Evolutionary conservation across 2,888 invertebrate species (phyloP).

Genomic region (Drosophila birchii): DNA sequence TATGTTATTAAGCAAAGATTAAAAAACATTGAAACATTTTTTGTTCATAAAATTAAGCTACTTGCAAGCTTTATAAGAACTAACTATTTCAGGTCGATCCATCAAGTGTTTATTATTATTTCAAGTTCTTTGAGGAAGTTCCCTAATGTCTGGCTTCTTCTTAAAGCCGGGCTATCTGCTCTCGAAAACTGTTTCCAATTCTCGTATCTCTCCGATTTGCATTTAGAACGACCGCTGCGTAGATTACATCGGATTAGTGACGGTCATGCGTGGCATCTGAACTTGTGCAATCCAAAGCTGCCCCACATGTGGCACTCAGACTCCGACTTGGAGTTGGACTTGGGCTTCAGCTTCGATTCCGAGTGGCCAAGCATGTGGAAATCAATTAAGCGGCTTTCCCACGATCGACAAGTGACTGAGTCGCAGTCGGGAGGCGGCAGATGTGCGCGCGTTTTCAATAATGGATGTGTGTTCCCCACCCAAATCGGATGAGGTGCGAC

Average conservation of each 20-base stretch:
- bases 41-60: no score
- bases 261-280: slow-evolving; percentile 65
- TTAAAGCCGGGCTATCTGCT: background rate
- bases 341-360: slow-evolving; percentile 1
- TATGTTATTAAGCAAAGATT: background rate
- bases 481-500: slow-evolving; percentile 9
- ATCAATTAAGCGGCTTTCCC: slow-evolving; percentile 84
- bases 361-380: slow-evolving; percentile 80
- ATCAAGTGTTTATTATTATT: background rate
- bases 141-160: background rate
- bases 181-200: background rate
- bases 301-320: slow-evolving; percentile 55
- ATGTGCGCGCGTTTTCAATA: slow-evolving; percentile 15
- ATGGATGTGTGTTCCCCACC: background rate
- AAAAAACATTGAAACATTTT: no score
- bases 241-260: slow-evolving; percentile 59
- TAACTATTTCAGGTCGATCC: background rate
- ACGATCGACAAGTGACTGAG: slow-evolving; percentile 76
- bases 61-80: no score
- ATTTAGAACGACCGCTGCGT: slow-evolving; percentile 15
- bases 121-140: background rate
- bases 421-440: slow-evolving; percentile 14
- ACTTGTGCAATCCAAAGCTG: slow-evolving; percentile 70
- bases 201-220: slow-evolving; percentile 10
- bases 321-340: background rate